Evolutionary conservation across 1,140 invertebrate genomes (phyloP).

Genomic region (Drosophila biarmipes): DNA sequence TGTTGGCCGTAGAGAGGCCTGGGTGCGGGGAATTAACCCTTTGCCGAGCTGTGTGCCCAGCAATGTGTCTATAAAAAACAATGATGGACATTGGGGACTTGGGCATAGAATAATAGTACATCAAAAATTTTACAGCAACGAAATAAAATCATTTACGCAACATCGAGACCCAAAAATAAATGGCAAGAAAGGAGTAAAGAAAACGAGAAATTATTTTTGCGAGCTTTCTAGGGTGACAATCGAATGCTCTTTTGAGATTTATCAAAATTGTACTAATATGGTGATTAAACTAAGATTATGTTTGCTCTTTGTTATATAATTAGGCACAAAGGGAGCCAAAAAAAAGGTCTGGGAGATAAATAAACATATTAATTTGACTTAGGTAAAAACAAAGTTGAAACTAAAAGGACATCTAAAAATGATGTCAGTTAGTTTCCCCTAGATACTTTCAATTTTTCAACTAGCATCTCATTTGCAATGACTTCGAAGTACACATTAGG

Average conservation of each 20-base stretch:
- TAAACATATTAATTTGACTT: too few species aligned
- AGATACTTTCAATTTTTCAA: not conserved
- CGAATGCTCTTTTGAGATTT: constrained; percentile 10
- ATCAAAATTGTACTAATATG: too few species aligned
- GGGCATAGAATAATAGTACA: constrained; percentile 81
- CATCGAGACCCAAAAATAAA: constrained; percentile 69
- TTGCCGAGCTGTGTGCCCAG: constrained; percentile 35
- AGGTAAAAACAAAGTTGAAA: not conserved
- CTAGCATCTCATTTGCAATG: not conserved
- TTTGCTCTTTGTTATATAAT: not conserved
- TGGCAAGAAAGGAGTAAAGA: constrained; percentile 59
- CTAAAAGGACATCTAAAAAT: not conserved
- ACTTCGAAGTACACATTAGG: not conserved
- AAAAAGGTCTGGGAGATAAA: too few species aligned
- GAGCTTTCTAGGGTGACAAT: not conserved
- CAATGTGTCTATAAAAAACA: constrained; percentile 76
- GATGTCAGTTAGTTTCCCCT: not conserved
- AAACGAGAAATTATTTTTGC: constrained; percentile 6
- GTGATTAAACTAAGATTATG: not conserved
- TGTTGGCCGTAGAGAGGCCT: constrained; percentile 22
- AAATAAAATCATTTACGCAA: constrained; percentile 83
- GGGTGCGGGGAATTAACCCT: constrained; percentile 47
- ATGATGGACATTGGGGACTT: constrained; percentile 69
- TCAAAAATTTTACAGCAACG: constrained; percentile 71
- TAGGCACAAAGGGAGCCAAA: not conserved